These are phyloP conservation scores for Dendroctonus valens DNA, from an alignment of 1,140 invertebrate genomes.

Conservation along the genomic window DNA sequence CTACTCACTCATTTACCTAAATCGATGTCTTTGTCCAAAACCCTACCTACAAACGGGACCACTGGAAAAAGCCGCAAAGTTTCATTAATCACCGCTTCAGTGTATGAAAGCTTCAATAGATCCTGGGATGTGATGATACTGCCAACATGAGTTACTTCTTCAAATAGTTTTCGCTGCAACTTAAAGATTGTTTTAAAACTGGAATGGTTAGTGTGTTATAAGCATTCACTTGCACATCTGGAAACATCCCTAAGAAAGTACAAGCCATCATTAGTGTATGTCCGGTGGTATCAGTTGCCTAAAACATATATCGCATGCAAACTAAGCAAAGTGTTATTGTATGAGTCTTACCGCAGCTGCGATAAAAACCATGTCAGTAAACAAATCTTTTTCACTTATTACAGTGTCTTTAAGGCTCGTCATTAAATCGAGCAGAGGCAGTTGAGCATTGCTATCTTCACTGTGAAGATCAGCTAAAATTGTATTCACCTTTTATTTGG, in stretches of 20 bases:
- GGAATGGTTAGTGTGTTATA: background rate
- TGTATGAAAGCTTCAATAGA: background rate
- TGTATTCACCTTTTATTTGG: background rate
- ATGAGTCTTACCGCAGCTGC: background rate
- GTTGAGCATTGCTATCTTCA: background rate
- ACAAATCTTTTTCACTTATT: background rate
- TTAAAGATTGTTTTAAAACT: background rate
- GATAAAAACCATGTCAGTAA: background rate
- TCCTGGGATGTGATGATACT: background rate
- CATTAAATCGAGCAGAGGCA: background rate
- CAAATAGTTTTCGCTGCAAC: background rate
- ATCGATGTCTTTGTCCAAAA: background rate
- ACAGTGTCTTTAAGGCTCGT: background rate
- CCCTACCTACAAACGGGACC: background rate
- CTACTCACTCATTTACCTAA: background rate
- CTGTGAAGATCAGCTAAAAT: background rate
- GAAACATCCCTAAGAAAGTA: background rate
- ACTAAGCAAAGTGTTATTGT: background rate
- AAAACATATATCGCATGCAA: background rate
- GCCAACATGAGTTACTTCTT: background rate
- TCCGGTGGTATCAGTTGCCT: background rate
- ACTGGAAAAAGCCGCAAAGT: background rate
- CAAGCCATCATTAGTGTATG: background rate
- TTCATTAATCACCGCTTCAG: background rate
- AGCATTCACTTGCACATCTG: background rate